These are phyloP conservation scores for Nomada hirtipes DNA, from an alignment of 2,888 invertebrate genomes.

Conservation along the genomic window DNA sequence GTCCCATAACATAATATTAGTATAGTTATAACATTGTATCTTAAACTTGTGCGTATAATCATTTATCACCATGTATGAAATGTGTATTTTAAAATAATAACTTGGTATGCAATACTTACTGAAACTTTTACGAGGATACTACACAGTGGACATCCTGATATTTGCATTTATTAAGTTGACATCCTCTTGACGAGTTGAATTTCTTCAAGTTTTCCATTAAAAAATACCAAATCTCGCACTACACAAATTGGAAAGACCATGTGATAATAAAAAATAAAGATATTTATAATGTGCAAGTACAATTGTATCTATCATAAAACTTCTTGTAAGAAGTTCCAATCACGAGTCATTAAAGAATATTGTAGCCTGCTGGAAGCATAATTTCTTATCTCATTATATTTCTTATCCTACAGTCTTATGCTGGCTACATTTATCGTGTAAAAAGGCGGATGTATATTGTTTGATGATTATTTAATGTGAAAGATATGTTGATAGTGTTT, in stretches of 20 bases:
- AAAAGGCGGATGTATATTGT: slow-evolving; percentile 74
- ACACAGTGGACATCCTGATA: slow-evolving; percentile 71
- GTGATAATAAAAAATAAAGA: slow-evolving; percentile 65
- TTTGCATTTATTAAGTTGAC: slow-evolving; percentile 69
- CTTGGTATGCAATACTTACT: slow-evolving; percentile 70
- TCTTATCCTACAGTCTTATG: slow-evolving; percentile 8
- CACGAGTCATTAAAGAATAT: slow-evolving; percentile 34
- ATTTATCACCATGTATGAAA: slow-evolving; percentile 36
- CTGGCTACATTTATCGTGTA: slow-evolving; percentile 61
- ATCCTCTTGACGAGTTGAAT: slow-evolving; percentile 66
- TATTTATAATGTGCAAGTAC: slow-evolving; percentile 46
- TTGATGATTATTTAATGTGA: slow-evolving; percentile 68
- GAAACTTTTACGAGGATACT: slow-evolving; percentile 65
- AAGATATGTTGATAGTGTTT: slow-evolving; percentile 54
- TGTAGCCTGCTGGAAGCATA: slow-evolving; percentile 28
- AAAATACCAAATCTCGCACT: slow-evolving; percentile 73
- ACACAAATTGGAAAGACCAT: slow-evolving; percentile 73
- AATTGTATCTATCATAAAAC: slow-evolving; percentile 52
- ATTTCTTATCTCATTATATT: slow-evolving; percentile 1
- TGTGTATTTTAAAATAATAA: slow-evolving; percentile 61
- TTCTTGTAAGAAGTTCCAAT: slow-evolving; percentile 29
- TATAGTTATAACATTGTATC: slow-evolving; percentile 36
- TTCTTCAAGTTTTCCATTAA: slow-evolving; percentile 71
- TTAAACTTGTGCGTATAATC: slow-evolving; percentile 28
- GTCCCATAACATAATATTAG: slow-evolving; percentile 15